Percentiles rank a stretch among this genome's conserved stretches.
Evolutionary conservation across 2,797 vertebrate species (phyloP).

Genomic region (Anabacerthia variegaticeps): DNA sequence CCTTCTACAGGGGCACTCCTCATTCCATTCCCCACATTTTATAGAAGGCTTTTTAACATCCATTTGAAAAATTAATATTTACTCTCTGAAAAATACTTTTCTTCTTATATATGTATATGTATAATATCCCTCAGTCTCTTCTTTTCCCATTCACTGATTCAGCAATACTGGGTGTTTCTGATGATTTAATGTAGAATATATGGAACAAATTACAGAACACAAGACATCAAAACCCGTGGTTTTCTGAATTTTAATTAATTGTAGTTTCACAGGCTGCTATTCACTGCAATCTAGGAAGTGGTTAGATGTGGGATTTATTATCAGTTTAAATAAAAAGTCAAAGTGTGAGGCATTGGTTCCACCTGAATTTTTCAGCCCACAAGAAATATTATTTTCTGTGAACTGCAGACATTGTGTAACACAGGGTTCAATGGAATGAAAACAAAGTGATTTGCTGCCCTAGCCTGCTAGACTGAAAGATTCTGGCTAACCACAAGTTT

Average conservation of each 20-base stretch:
- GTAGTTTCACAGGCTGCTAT: constrained; percentile 8
- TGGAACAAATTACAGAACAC: constrained; percentile 33
- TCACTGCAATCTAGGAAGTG: constrained; percentile 33
- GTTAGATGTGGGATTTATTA: constrained; percentile 14
- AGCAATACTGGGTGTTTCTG: background rate
- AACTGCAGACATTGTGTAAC: background rate
- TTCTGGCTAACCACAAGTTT: background rate
- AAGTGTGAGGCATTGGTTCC: background rate
- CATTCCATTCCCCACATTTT: background rate
- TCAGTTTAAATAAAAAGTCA: constrained; percentile 18
- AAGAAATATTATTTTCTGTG: background rate
- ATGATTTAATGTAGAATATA: constrained; percentile 32
- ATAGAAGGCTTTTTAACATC: background rate
- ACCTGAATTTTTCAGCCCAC: constrained; percentile 2
- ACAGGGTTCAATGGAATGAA: background rate
- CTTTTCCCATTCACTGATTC: background rate
- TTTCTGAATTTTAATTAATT: constrained; percentile 34
- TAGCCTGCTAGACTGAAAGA: background rate
- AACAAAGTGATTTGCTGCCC: background rate
- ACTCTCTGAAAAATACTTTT: background rate
- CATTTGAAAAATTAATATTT: background rate
- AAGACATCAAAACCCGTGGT: constrained; percentile 39
- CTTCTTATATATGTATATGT: background rate
- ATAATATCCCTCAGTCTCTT: background rate
- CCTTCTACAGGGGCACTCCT: background rate